Base-by-base conservation (phyloP, 2,113 vertebrate genomes). In the Epinephelus cyanopodus region DNA sequence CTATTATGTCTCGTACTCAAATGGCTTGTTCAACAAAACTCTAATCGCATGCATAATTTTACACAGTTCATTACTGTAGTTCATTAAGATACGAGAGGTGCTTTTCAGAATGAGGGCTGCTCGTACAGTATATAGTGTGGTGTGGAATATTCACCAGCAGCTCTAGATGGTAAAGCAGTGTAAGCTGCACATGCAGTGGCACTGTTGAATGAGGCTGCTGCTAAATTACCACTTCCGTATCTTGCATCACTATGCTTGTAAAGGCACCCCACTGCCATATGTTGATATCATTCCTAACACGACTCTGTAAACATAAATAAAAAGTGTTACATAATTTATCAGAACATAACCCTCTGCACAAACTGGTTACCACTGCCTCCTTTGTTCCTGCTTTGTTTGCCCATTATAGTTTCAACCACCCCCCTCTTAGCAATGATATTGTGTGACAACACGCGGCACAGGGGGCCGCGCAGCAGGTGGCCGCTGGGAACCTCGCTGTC, bases 21-120 rank as follows among this genome's bases (percentile, higher is more conserved):
- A 92, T 90, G 92, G 88, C 91, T 94, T 94, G 90, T 94, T 93
- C 81, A 88, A 92, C 89, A 92, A 90, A 93, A 87, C 88, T 91
- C 80, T 92, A 91, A 91, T 87, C 67, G 67, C 85, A 81, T 86
- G 81, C 87, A 90, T 88, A 86, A 91, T 91, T 93, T 82, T 80
- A 69, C 77, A 84, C 83, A 88, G 84, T 90, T 92, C 78, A 90
- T 93, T 92, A 90, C 79, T 76, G 74, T 65, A 83, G 90, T 89
- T 94, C 90, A 92, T 95, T 91, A 92, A 80, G 80, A 88, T 71
- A 79, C 17, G 1, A 81, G 90, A 81, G 75, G 73, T 88, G 83
- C 77, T 85, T 89, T 86, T 80, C 33, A 84, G 68, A 83, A 73
- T 50, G 47, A 39, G 53, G 64, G 12, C 39, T 48, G 42, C 53